phyloP scores from a whole-genome alignment of 2,113 vertebrate species.

The Asarcornis scutulata region DNA sequence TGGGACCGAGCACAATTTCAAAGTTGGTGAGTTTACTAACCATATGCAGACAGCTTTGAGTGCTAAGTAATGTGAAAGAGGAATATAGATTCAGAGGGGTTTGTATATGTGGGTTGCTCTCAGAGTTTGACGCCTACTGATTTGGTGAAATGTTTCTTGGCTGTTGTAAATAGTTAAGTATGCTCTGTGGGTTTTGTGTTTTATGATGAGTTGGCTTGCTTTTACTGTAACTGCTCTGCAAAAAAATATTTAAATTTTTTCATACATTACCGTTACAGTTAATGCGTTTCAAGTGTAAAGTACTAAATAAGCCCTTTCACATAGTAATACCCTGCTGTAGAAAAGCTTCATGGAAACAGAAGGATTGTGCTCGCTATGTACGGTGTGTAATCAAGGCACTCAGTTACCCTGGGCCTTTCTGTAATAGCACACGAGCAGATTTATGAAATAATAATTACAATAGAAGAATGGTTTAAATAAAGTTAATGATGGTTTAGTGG shows the following conservation, averaged over 20 bases:
- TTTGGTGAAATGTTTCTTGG: neutral
- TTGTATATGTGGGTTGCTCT: neutral
- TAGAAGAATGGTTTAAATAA: neutral
- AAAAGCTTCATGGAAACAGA: neutral
- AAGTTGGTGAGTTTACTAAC: conserved; percentile 81
- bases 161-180: neutral
- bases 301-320: neutral
- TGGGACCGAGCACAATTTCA: conserved; percentile 89
- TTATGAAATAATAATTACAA: neutral
- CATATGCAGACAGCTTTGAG: neutral
- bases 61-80: neutral
- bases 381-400: neutral
- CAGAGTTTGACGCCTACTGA: neutral
- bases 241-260: neutral
- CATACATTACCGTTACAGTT: neutral
- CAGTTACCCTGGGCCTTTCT: neutral
- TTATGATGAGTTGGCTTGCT: neutral
- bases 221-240: neutral
- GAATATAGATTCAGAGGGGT: neutral
- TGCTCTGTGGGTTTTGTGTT: neutral
- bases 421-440: neutral
- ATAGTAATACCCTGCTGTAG: neutral
- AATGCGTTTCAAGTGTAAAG: neutral
- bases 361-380: neutral
- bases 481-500: neutral